Conservation (phyloP, 2,113 vertebrate species). For the Oryzias melastigma region DNA sequence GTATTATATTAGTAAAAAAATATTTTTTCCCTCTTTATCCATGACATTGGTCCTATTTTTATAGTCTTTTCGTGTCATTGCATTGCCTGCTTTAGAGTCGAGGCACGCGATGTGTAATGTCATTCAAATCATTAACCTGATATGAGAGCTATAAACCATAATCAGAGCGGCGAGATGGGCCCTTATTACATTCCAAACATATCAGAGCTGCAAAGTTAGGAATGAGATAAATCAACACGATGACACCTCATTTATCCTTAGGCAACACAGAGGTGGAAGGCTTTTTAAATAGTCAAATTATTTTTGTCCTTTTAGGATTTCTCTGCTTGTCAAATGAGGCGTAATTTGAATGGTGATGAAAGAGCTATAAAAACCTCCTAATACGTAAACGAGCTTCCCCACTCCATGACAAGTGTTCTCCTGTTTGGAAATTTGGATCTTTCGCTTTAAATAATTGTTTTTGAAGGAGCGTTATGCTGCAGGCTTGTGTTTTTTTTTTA, state of each 20-base stretch:
- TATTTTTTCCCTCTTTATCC: no score
- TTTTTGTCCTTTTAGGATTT: constrained; percentile 17
- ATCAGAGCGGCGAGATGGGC: constrained; percentile 13
- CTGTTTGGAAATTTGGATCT: background rate
- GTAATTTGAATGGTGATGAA: constrained; percentile 5
- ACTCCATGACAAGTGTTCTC: no score
- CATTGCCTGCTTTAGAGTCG: constrained; percentile 11
- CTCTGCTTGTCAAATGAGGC: constrained; percentile 14
- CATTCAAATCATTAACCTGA: constrained; percentile 21
- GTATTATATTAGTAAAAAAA: no score
- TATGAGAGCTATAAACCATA: constrained; percentile 2
- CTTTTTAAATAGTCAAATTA: constrained; percentile 10
- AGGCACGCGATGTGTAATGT: background rate
- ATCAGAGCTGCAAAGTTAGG: background rate
- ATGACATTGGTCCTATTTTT: no score
- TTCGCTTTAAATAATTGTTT: constrained; percentile 14
- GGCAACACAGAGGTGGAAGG: background rate
- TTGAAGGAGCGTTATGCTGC: constrained; percentile 2
- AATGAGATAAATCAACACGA: constrained; percentile 13
- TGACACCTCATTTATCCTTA: background rate
- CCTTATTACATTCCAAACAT: constrained; percentile 12
- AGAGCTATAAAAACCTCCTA: background rate
- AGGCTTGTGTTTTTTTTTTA: constrained; percentile 31
- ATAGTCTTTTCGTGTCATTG: no score
- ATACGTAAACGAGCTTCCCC: background rate